A percentile compares a stretch with the other conserved stretches of the same genome.
Conservation (phyloP, 2,113 vertebrate genomes). For the Mixornis gularis region DNA sequence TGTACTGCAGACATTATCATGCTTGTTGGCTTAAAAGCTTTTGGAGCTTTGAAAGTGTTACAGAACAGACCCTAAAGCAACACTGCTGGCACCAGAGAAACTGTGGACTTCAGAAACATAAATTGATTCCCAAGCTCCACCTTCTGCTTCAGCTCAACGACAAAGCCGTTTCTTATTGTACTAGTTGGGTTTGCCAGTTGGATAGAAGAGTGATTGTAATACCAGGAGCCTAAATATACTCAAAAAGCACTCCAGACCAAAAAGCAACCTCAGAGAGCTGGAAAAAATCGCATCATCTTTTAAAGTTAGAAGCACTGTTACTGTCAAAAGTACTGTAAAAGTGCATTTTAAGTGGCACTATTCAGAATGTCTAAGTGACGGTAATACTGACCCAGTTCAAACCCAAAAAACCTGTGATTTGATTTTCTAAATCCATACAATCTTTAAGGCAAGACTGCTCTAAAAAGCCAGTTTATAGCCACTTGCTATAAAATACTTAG, state of each 20-base stretch:
- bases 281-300: slow-evolving; percentile 59
- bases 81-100: slow-evolving; percentile 86
- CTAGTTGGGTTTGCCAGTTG: slow-evolving; percentile 31
- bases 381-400: slow-evolving; percentile 30
- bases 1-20: slow-evolving; percentile 91
- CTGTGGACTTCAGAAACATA: slow-evolving; percentile 57
- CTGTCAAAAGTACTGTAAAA: not conserved
- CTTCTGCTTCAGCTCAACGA: slow-evolving; percentile 42
- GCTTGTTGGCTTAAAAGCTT: slow-evolving; percentile 88
- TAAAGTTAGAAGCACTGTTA: slow-evolving; percentile 31
- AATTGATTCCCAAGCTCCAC: slow-evolving; percentile 49
- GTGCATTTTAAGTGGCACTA: not conserved
- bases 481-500: slow-evolving; percentile 12
- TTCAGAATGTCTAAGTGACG: not conserved
- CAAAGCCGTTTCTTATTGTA: slow-evolving; percentile 32
- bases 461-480: slow-evolving; percentile 47
- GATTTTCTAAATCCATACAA: slow-evolving; percentile 23
- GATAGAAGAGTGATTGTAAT: slow-evolving; percentile 43
- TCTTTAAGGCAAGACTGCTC: slow-evolving; percentile 39
- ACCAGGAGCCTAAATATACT: slow-evolving; percentile 57
- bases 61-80: slow-evolving; percentile 85
- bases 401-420: slow-evolving; percentile 4
- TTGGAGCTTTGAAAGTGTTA: slow-evolving; percentile 83
- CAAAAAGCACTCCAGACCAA: slow-evolving; percentile 50
- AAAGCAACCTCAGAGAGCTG: slow-evolving; percentile 78